These are phyloP conservation scores for Brachymystax lenok DNA, from an alignment of 2,797 vertebrate genomes.

Conservation along the genomic window DNA sequence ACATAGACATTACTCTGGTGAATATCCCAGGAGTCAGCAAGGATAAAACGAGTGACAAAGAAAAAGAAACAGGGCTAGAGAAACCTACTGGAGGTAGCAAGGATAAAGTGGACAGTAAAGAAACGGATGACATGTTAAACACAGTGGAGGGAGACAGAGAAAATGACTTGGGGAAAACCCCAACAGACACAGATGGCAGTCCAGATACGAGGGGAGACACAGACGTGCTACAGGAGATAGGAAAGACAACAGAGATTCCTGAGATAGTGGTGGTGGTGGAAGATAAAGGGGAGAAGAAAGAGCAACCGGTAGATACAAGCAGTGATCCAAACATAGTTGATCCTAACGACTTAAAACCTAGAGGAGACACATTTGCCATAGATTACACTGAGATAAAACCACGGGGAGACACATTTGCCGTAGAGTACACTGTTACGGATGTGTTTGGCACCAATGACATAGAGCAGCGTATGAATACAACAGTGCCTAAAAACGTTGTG, in stretches of 20 bases:
- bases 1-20: constrained; percentile 39
- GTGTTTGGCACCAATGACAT: constrained; percentile 52
- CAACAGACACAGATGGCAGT: constrained; percentile 35
- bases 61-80: constrained; percentile 42
- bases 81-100: constrained; percentile 43
- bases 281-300: constrained; percentile 64
- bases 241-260: constrained; percentile 51
- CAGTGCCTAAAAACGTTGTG: constrained; percentile 14
- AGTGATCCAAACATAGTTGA: constrained; percentile 54
- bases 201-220: constrained; percentile 32
- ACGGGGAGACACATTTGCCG: constrained; percentile 47
- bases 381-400: constrained; percentile 67
- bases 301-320: constrained; percentile 67
- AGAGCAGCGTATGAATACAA: constrained; percentile 55
- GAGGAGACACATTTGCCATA: constrained; percentile 44
- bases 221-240: constrained; percentile 29
- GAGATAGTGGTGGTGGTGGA: constrained; percentile 58
- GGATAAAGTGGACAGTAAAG: constrained; percentile 55
- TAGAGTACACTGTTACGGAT: constrained; percentile 49
- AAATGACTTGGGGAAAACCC: constrained; percentile 39
- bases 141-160: constrained; percentile 47
- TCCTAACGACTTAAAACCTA: constrained; percentile 69
- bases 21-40: constrained; percentile 42
- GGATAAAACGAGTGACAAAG: constrained; percentile 44
- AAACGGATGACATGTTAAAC: constrained; percentile 60